Evolutionary conservation across 2,888 invertebrate species (phyloP).

Genomic region (Diadromus collaris): DNA sequence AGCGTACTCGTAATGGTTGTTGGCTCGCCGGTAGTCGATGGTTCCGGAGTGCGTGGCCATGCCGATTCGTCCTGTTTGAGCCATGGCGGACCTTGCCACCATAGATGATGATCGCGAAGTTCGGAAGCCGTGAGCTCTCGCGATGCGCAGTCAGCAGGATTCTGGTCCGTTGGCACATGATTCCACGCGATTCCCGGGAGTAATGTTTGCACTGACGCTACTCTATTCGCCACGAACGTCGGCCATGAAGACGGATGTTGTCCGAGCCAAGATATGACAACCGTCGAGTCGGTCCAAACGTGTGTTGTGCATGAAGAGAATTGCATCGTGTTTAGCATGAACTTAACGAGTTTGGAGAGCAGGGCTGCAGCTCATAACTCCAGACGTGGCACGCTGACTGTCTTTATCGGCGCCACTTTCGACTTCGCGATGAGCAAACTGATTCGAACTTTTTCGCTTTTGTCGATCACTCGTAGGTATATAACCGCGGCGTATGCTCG

Average conservation of each 20-base stretch:
- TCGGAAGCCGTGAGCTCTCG: constrained; percentile 65
- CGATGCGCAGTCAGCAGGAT: constrained; percentile 71
- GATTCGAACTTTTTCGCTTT: neutral
- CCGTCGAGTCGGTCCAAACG: constrained; percentile 63
- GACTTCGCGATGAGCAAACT: constrained; percentile 6
- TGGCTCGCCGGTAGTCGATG: neutral
- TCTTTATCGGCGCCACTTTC: constrained; percentile 26
- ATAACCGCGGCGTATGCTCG: constrained; percentile 44
- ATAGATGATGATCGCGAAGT: constrained; percentile 48
- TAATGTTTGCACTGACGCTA: constrained; percentile 66
- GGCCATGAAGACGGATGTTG: constrained; percentile 59
- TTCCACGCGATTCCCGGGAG: constrained; percentile 63
- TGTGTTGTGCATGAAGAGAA: neutral
- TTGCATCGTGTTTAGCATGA: neutral
- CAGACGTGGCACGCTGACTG: constrained; percentile 12
- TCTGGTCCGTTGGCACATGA: constrained; percentile 66
- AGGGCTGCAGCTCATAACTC: constrained; percentile 31
- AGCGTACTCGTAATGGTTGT: neutral
- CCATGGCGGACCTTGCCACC: constrained; percentile 64
- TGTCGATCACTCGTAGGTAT: constrained; percentile 18
- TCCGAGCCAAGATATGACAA: constrained; percentile 64
- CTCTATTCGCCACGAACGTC: constrained; percentile 68
- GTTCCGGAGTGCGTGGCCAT: neutral
- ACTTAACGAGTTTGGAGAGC: constrained; percentile 18
- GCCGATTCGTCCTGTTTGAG: neutral